Percentiles rank a stretch among this genome's conserved stretches.
phyloP scores from a whole-genome alignment of 2,888 invertebrate genomes.

The Galerucella nymphaeae region DNA sequence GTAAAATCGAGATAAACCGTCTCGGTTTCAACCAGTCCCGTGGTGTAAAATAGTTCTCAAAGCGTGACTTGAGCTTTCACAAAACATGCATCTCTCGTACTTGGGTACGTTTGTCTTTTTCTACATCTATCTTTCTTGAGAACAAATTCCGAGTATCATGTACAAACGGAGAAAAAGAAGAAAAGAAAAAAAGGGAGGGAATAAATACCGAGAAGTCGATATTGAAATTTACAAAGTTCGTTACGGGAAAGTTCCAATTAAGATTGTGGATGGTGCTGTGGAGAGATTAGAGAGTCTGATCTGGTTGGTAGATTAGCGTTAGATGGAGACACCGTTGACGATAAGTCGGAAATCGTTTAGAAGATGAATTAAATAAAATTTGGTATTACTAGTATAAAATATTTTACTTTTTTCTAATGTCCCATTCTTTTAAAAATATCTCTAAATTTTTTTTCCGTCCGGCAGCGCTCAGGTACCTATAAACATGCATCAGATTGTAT shows the following conservation, averaged over 20 bases:
- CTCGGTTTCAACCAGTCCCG: slow-evolving; percentile 48
- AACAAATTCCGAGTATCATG: slow-evolving; percentile 41
- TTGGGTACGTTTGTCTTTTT: slow-evolving; percentile 36
- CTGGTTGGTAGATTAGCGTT: slow-evolving; percentile 5
- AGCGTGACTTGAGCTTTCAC: slow-evolving; percentile 53
- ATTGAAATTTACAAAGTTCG: slow-evolving; percentile 24
- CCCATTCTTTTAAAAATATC: slow-evolving; percentile 26
- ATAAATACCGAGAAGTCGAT: slow-evolving; percentile 28
- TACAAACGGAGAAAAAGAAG: slow-evolving; percentile 20
- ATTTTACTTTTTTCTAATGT: too few relatives aligned
- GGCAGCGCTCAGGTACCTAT: slow-evolving; percentile 35
- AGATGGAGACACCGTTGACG: slow-evolving; percentile 1
- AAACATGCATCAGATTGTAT: slow-evolving; percentile 40
- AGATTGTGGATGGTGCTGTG: slow-evolving; percentile 5
- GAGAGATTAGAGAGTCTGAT: slow-evolving; percentile 2
- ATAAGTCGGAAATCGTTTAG: not conserved
- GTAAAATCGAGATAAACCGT: slow-evolving; percentile 44
- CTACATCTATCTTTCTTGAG: slow-evolving; percentile 32
- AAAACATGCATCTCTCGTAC: slow-evolving; percentile 47
- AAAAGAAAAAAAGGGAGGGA: slow-evolving; percentile 14
- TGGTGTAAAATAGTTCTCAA: slow-evolving; percentile 50
- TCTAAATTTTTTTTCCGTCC: slow-evolving; percentile 35
- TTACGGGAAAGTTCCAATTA: slow-evolving; percentile 18
- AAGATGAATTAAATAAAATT: not conserved
- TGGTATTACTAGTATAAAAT: too few relatives aligned